Evolutionary conservation across 2,888 invertebrate species (phyloP).

Genomic region (Drosophila pegasa): DNA sequence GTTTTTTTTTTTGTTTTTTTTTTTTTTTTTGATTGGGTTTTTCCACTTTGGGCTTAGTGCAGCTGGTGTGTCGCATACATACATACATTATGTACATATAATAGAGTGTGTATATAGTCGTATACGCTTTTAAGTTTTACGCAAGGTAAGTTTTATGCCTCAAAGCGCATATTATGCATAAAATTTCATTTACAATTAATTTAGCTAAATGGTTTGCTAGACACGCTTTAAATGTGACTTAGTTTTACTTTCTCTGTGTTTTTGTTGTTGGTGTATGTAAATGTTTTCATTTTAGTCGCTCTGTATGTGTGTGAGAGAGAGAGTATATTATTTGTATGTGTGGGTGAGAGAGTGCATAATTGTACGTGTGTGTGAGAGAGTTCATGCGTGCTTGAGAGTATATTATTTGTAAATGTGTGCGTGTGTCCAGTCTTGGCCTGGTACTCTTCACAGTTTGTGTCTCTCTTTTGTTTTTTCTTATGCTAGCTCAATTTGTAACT

Average conservation of each 20-base stretch:
- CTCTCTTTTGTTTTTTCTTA: constrained; percentile 15
- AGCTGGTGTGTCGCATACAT: constrained; percentile 42
- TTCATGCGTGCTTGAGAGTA: no score
- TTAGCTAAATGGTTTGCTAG: constrained; percentile 25
- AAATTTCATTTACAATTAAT: constrained; percentile 23
- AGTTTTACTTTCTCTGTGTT: not conserved
- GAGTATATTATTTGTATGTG: constrained; percentile 3
- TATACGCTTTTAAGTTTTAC: constrained; percentile 57
- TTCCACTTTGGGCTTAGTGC: constrained; percentile 37
- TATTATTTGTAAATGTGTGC: not conserved
- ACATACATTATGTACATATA: constrained; percentile 29
- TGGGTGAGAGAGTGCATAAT: not conserved
- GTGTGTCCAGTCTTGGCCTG: constrained; percentile 37
- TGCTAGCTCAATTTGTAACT: constrained; percentile 22
- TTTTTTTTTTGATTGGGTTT: constrained; percentile 1
- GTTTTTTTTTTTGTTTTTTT: not conserved
- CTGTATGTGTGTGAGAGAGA: not conserved
- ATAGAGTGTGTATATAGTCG: constrained; percentile 41
- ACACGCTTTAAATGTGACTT: constrained; percentile 21
- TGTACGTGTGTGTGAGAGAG: not conserved
- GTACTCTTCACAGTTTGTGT: constrained; percentile 27
- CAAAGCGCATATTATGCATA: constrained; percentile 43
- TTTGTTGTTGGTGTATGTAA: constrained; percentile 4
- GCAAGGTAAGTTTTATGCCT: constrained; percentile 61
- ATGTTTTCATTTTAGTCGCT: not conserved